A percentile compares a stretch with the other conserved stretches of the same genome.
Evolutionary conservation across 1,140 invertebrate species (phyloP).

Genomic region (Heterodera schachtii): DNA sequence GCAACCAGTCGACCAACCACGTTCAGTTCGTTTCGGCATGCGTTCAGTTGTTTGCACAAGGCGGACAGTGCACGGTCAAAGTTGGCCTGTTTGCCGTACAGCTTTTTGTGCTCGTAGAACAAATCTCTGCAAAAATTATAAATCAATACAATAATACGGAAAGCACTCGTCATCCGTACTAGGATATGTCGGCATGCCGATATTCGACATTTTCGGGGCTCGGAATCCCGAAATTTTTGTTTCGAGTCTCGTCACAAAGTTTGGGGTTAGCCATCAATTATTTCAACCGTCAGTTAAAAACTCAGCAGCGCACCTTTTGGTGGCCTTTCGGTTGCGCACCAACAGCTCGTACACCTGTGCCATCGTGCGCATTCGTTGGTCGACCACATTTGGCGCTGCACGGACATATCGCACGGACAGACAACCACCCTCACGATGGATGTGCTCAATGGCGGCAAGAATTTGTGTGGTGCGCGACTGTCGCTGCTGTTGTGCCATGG

Average conservation of each 20-base stretch:
- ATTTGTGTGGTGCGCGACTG: not conserved
- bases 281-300: too few species aligned
- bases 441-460: not conserved
- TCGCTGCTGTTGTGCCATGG: not conserved
- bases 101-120: conserved; percentile 45
- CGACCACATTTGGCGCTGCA: not conserved
- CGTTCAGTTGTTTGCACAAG: conserved; percentile 40
- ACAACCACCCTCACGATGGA: not conserved
- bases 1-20: conserved; percentile 35
- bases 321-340: conserved; percentile 14
- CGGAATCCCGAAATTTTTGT: too few species aligned
- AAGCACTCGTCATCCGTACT: too few species aligned
- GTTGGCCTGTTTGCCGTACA: conserved; percentile 35
- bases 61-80: conserved; percentile 41
- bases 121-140: conserved; percentile 38
- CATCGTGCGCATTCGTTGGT: conserved; percentile 12
- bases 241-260: too few species aligned
- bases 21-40: conserved; percentile 33
- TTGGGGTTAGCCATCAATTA: too few species aligned
- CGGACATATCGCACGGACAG: not conserved
- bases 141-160: too few species aligned
- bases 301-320: conserved; percentile 5
- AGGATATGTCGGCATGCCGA: too few species aligned
- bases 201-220: too few species aligned
- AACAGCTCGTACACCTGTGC: conserved; percentile 26